Evolutionary conservation across 2,113 vertebrate genomes (phyloP).

Genomic region (Callocephalon fimbriatum): DNA sequence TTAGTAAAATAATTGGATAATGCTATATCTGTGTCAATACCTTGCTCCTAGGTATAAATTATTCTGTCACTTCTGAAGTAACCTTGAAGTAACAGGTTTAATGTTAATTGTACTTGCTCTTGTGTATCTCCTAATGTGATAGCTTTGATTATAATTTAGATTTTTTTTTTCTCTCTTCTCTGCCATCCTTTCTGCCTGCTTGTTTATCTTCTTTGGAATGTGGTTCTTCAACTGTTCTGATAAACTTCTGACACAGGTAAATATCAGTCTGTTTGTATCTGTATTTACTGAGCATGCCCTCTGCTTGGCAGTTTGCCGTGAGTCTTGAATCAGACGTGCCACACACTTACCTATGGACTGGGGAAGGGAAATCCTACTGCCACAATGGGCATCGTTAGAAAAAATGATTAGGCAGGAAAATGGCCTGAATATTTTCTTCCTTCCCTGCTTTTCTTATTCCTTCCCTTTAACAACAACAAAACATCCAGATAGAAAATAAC

Average conservation of each 20-base stretch:
- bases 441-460: neutral
- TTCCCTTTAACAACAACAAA: neutral
- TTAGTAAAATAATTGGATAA: neutral
- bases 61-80: neutral
- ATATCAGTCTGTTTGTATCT: neutral
- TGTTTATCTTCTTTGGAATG: conserved; percentile 36
- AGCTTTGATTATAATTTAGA: neutral
- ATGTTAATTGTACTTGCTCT: neutral
- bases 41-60: neutral
- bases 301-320: neutral
- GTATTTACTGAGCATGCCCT: neutral
- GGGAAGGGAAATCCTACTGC: neutral
- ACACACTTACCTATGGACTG: neutral
- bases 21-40: neutral
- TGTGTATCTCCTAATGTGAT: neutral
- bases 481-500: neutral
- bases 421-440: neutral
- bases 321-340: neutral
- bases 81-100: neutral
- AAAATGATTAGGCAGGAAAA: neutral
- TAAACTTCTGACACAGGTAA: conserved; percentile 52
- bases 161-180: neutral
- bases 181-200: neutral
- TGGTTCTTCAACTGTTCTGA: conserved; percentile 14
- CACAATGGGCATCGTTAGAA: neutral